These are phyloP conservation scores for Euglossa dilemma DNA, from an alignment of 1,140 invertebrate species.

Conservation along the genomic window DNA sequence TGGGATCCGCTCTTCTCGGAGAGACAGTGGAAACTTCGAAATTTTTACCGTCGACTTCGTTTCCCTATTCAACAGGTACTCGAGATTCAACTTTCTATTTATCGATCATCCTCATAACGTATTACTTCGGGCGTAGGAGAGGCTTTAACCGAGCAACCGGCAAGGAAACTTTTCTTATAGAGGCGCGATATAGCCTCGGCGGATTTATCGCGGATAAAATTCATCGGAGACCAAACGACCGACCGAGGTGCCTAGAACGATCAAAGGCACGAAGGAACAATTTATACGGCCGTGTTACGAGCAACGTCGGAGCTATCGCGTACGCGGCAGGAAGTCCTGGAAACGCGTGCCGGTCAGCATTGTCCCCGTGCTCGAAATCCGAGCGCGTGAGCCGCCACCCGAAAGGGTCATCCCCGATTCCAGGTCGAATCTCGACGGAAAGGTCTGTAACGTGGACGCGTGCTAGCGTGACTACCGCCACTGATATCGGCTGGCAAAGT, in stretches of 20 bases:
- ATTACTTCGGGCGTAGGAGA: not conserved
- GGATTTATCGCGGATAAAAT: not conserved
- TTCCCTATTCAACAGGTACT: slow-evolving; percentile 21
- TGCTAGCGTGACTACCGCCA: slow-evolving; percentile 38
- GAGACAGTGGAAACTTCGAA: not conserved
- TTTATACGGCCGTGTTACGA: not conserved
- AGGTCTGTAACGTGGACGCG: slow-evolving; percentile 25
- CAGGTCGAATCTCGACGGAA: slow-evolving; percentile 42
- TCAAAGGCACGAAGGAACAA: not conserved
- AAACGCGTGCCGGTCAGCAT: slow-evolving; percentile 9
- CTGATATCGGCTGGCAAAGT: slow-evolving; percentile 64
- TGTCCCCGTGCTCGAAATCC: slow-evolving; percentile 31
- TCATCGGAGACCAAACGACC: not conserved
- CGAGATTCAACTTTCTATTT: slow-evolving; percentile 12
- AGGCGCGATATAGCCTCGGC: not conserved
- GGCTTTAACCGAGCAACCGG: not conserved
- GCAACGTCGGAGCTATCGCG: not conserved
- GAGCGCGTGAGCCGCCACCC: not conserved
- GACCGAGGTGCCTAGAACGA: too few relatives aligned
- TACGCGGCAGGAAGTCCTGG: not conserved
- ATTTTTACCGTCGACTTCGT: not conserved
- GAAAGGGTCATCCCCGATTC: slow-evolving; percentile 56
- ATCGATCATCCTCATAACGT: slow-evolving; percentile 1
- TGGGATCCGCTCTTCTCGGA: not conserved
- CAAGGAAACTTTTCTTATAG: not conserved